phyloP scores from a whole-genome alignment of 2,888 invertebrate species.

The Drosophila bunnanda region DNA sequence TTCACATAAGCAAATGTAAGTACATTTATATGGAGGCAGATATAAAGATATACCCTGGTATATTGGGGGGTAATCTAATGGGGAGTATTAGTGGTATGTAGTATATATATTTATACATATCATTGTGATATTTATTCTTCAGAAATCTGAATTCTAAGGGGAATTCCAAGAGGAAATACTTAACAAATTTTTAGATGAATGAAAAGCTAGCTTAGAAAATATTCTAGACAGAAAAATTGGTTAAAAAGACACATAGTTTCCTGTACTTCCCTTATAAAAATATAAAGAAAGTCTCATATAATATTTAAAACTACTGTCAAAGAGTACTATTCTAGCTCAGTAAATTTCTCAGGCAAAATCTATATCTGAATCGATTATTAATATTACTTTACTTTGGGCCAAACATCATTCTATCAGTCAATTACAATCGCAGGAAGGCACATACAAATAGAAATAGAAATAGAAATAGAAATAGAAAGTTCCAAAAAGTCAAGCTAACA shows the following conservation, averaged over 20 bases:
- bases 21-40: conserved; percentile 7
- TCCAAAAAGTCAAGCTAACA: neutral
- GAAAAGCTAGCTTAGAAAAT: neutral
- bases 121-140: too few relatives aligned
- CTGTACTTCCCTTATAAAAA: neutral
- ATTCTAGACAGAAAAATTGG: neutral
- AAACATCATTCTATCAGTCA: neutral
- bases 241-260: neutral
- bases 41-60: conserved; percentile 1
- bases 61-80: neutral
- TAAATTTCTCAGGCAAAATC: neutral
- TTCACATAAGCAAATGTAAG: conserved; percentile 11
- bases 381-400: neutral
- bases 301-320: neutral
- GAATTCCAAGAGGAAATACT: too few relatives aligned
- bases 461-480: conserved; percentile 4
- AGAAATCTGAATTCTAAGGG: too few relatives aligned
- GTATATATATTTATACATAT: too few relatives aligned
- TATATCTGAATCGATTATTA: neutral
- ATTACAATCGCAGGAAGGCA: conserved; percentile 10
- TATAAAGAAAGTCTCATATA: neutral
- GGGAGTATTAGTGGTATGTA: neutral
- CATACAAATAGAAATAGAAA: neutral
- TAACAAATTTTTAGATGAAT: too few relatives aligned
- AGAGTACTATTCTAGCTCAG: neutral